Evolutionary conservation across 2,113 vertebrate genomes (phyloP).

Genomic region (Enhydra lutris): DNA sequence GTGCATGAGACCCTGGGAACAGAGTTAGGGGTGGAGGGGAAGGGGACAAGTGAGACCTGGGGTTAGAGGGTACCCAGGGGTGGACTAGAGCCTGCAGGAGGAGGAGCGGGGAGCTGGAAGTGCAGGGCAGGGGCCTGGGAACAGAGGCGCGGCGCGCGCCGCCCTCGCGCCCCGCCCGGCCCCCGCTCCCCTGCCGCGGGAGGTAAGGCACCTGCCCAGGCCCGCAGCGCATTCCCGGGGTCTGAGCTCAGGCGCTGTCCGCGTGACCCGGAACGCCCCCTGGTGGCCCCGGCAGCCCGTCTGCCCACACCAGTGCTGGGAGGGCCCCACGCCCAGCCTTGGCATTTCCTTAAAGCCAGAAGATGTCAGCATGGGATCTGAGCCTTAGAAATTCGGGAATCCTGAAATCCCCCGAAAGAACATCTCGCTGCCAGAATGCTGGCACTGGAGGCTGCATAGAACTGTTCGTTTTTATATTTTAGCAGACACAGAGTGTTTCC

Average conservation of each 20-base stretch:
- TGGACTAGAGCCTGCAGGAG: neutral
- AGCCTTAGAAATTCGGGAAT: neutral
- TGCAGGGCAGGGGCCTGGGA: conserved; percentile 14
- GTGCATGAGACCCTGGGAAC: neutral
- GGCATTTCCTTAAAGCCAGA: conserved; percentile 51
- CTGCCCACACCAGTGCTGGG: neutral
- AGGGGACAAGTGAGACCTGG: neutral
- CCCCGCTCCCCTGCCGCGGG: neutral
- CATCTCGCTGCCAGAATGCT: neutral
- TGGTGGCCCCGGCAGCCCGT: neutral
- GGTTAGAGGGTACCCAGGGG: neutral
- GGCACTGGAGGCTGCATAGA: neutral
- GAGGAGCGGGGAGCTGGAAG: neutral
- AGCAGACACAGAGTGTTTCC: neutral
- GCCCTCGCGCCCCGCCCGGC: neutral
- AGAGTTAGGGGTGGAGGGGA: neutral
- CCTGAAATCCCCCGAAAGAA: neutral
- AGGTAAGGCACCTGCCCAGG: conserved; percentile 35
- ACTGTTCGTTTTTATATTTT: neutral
- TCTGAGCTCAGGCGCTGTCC: conserved; percentile 40
- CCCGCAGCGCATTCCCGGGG: conserved; percentile 39
- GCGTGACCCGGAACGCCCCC: conserved; percentile 39
- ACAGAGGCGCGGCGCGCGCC: neutral
- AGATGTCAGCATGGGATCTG: neutral
- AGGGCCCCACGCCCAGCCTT: neutral